A percentile compares a stretch with the other conserved stretches of the same genome.
Conservation (phyloP, 2,113 vertebrate species). For the Heliornis fulica region DNA sequence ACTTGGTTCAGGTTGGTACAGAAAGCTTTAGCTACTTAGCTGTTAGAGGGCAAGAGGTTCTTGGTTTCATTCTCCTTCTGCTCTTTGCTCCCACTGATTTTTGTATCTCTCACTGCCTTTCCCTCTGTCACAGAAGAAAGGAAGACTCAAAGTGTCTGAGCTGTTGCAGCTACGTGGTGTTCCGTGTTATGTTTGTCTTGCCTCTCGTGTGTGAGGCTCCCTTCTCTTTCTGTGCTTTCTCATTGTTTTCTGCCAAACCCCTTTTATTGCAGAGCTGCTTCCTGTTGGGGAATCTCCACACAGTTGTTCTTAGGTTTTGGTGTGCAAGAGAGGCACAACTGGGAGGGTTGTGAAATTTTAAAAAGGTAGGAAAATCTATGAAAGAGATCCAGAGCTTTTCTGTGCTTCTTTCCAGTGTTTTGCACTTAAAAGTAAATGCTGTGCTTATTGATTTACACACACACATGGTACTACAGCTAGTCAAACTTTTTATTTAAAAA, state of each 20-base stretch:
- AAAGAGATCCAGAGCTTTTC: not conserved
- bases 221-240: not conserved
- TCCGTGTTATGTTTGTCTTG: not conserved
- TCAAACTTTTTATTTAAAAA: not conserved
- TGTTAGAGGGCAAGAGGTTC: not conserved
- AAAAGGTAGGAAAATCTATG: not conserved
- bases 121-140: not conserved
- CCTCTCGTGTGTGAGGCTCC: not conserved
- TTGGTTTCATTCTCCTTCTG: not conserved
- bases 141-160: fast-evolving
- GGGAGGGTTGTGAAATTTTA: not conserved
- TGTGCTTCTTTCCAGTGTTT: not conserved
- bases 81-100: not conserved
- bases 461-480: not conserved
- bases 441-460: too few species aligned
- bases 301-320: not conserved
- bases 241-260: not conserved
- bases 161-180: not conserved
- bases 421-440: not conserved
- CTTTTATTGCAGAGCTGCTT: not conserved
- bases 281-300: not conserved
- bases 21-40: not conserved
- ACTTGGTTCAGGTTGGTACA: not conserved
- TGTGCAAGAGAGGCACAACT: not conserved
- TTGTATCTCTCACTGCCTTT: not conserved